These are phyloP conservation scores for Falco peregrinus DNA, from an alignment of 2,797 vertebrate species.

Conservation along the genomic window DNA sequence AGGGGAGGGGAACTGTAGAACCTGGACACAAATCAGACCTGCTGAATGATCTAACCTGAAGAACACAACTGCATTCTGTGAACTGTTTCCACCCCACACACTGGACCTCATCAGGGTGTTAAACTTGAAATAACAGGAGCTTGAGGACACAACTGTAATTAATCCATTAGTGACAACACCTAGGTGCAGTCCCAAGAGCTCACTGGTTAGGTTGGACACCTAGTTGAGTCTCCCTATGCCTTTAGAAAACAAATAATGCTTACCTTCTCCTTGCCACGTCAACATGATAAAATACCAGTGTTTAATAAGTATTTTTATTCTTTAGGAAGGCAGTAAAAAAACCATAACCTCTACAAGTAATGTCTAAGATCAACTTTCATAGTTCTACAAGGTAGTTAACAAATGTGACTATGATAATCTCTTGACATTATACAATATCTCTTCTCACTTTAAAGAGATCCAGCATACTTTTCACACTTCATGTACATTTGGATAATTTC, in stretches of 20 bases:
- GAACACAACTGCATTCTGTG: not conserved
- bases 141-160: not conserved
- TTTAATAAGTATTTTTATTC: not conserved
- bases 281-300: not conserved
- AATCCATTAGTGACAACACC: not conserved
- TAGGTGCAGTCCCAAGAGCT: fast-evolving
- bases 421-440: not conserved
- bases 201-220: not conserved
- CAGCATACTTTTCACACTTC: not conserved
- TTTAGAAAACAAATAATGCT: not conserved
- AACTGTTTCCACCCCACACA: not conserved
- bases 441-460: not conserved
- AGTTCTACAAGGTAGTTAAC: not conserved
- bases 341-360: fast-evolving
- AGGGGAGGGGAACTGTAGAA: not conserved
- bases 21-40: not conserved
- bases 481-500: not conserved
- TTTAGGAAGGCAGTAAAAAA: not conserved
- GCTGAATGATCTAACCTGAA: not conserved
- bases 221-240: not conserved
- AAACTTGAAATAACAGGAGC: not conserved
- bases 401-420: not conserved
- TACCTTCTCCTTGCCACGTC: not conserved
- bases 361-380: not conserved
- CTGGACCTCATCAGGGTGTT: not conserved